Conservation (phyloP, 1,140 invertebrate genomes). For the Papilio aristodemus region DNA sequence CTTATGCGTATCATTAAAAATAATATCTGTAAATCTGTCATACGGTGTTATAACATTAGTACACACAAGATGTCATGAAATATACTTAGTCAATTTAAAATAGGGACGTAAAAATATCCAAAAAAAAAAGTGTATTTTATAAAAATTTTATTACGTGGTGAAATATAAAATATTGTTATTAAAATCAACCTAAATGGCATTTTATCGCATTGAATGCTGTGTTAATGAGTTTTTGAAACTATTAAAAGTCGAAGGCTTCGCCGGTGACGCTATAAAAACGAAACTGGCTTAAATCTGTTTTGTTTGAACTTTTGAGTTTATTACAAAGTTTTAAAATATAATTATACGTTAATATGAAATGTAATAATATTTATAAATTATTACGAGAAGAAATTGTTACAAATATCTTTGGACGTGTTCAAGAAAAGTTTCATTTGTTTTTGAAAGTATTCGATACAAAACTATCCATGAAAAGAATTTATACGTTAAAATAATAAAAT, state of each 20-base stretch:
- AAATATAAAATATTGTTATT: neutral
- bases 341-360: neutral
- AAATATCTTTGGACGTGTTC: neutral
- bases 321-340: neutral
- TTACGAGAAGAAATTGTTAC: neutral
- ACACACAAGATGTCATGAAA: no score
- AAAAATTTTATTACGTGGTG: neutral
- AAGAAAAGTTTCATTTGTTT: no score
- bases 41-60: no score
- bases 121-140: no score
- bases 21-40: no score
- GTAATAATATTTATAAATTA: neutral
- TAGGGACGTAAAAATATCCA: no score
- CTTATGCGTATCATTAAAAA: no score
- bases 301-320: conserved; percentile 5
- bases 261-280: neutral
- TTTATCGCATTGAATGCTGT: neutral
- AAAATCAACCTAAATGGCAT: neutral
- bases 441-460: no score
- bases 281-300: neutral
- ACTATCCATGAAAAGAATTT: no score
- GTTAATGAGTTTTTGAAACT: neutral
- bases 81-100: no score
- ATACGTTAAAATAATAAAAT: no score
- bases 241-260: neutral